A percentile compares a stretch with the other conserved stretches of the same genome.
Conservation (phyloP, 2,797 vertebrate species). For the Oreonectes daqikongensis region DNA sequence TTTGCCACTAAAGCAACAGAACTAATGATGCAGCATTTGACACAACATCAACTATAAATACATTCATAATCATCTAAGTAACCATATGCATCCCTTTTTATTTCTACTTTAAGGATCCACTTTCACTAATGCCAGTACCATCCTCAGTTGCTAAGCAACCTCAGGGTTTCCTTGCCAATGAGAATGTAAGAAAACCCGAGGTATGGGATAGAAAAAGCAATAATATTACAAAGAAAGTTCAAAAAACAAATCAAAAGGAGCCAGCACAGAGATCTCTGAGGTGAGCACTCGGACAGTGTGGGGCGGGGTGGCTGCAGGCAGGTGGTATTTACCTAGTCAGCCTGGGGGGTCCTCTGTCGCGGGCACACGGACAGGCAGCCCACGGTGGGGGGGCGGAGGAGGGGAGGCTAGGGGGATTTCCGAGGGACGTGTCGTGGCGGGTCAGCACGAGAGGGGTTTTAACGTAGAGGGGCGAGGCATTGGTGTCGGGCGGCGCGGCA, state of each 20-base stretch:
- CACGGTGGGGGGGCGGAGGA: slow-evolving; percentile 77
- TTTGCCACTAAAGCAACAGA: slow-evolving; percentile 8
- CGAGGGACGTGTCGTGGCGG: slow-evolving; percentile 78
- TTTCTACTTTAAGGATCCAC: slow-evolving; percentile 64
- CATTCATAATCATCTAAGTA: slow-evolving; percentile 58
- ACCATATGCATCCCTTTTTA: slow-evolving; percentile 62
- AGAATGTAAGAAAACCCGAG: slow-evolving; percentile 73
- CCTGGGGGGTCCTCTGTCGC: slow-evolving; percentile 87
- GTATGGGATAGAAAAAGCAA: slow-evolving; percentile 65
- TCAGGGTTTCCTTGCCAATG: slow-evolving; percentile 68
- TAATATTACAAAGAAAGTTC: slow-evolving; percentile 56
- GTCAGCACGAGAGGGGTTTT: slow-evolving; percentile 82
- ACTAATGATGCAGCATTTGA: slow-evolving; percentile 11
- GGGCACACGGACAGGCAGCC: slow-evolving; percentile 83
- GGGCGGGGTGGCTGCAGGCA: slow-evolving; percentile 62
- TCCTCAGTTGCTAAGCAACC: slow-evolving; percentile 76
- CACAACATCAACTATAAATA: slow-evolving; percentile 59
- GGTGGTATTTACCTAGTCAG: slow-evolving; percentile 88
- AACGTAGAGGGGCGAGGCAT: slow-evolving; percentile 79
- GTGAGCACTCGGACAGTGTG: slow-evolving; percentile 55
- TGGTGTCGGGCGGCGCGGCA: slow-evolving; percentile 72
- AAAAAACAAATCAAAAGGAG: slow-evolving; percentile 66
- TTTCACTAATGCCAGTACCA: slow-evolving; percentile 68
- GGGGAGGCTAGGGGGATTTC: slow-evolving; percentile 81
- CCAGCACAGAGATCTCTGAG: slow-evolving; percentile 50